Evolutionary conservation across 2,113 vertebrate genomes (phyloP), one percentile per base, ranked within the genome.

Genomic region (Channa maculata): DNA sequence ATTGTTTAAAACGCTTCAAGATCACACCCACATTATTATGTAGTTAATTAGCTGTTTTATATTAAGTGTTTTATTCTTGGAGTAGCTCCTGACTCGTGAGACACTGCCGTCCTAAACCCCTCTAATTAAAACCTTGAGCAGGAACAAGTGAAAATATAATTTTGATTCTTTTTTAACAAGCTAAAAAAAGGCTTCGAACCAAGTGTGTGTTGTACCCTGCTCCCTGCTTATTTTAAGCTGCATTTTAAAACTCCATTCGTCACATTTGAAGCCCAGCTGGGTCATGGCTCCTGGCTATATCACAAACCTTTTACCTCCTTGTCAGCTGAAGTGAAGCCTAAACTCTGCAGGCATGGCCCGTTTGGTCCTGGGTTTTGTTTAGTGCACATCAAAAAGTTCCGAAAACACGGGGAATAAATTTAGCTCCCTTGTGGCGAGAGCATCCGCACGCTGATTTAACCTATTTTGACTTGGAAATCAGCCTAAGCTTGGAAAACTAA

Each of bases 291-390:
- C 51, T 6, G 74, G 85, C 69, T 51, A 58, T 5, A 64, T 80
- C 77, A 77, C 73, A 83, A 71, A 67, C 69, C 68, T 76, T 80
- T 82, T 80, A 53, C 43, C 69, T 83, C 65, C 43, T 12, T 82
- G 76, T 86, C 77, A 83, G 72, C 76, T 39, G 59, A 73, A 73
- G 59, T 74, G 71, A 82, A 65, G 80, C 71, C 68, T 61, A 0
- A 53, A 7, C 75, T 85, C 83, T 79, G 72, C 64, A 60, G 84
- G 79, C 74, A 10, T 33, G 63, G 69, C 74, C 72, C 53, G 14
- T 39, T 45, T 13, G 46, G 12, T 45, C 39, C 1, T 2, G 2
- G 36, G 3, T 41, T 76, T 49, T 52, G 14, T 66, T 73, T 69
- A 39, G 43, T 38, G 9, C 54, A 36, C 60, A 69, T 69, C 34